phyloP scores from a whole-genome alignment of 2,113 vertebrate genomes.

The Turnix velox region DNA sequence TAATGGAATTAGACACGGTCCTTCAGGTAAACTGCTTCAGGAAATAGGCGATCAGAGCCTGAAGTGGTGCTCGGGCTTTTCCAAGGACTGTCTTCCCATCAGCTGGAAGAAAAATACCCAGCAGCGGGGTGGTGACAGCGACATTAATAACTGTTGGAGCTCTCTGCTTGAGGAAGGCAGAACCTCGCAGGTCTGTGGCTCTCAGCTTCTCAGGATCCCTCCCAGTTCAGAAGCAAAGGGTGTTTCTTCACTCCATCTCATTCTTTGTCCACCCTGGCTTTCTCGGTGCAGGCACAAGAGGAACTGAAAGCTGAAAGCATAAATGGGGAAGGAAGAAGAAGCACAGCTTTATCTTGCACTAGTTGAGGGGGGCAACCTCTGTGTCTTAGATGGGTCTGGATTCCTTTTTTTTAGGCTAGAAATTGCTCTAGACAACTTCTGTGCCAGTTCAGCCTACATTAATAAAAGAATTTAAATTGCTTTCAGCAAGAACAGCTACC shows the following conservation, averaged over 20 bases:
- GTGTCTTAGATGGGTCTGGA: neutral
- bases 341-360: fast-evolving
- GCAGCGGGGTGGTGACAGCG: neutral
- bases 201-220: neutral
- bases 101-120: neutral
- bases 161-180: neutral
- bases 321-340: neutral
- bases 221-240: neutral
- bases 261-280: neutral
- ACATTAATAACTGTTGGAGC: neutral
- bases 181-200: neutral
- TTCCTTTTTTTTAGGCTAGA: neutral
- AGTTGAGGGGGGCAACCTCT: neutral
- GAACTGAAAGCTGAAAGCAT: neutral
- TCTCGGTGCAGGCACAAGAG: neutral
- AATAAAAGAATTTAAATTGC: neutral
- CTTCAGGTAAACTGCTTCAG: constrained; percentile 68
- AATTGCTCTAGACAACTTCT: neutral
- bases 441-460: fast-evolving
- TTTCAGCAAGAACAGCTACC: fast-evolving
- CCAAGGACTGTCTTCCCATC: neutral
- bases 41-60: constrained; percentile 50
- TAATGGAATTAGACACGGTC: constrained; percentile 62
- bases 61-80: neutral
- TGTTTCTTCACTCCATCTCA: neutral